phyloP scores from a whole-genome alignment of 2,113 vertebrate genomes.

The Camelus dromedarius region DNA sequence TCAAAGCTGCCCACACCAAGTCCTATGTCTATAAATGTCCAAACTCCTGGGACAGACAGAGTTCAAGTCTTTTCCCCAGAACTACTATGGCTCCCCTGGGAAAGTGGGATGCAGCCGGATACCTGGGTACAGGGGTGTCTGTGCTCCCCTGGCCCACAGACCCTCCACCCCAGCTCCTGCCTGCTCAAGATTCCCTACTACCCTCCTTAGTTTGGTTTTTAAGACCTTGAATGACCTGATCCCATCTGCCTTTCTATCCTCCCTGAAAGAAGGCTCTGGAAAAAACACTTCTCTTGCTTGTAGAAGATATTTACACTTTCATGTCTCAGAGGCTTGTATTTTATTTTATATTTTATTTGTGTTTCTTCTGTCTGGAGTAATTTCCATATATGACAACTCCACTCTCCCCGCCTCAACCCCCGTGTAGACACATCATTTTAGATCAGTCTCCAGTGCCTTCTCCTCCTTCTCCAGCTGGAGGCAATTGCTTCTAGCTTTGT shows the following conservation, averaged over 20 bases:
- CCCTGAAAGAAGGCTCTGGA: neutral
- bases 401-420: neutral
- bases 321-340: neutral
- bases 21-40: neutral
- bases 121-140: neutral
- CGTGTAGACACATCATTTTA: neutral
- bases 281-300: neutral
- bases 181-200: neutral
- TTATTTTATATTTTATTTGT: neutral
- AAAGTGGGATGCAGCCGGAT: neutral
- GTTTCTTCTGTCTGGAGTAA: conserved; percentile 23
- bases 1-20: neutral
- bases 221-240: neutral
- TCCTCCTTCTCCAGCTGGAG: neutral
- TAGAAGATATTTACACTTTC: neutral
- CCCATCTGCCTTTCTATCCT: neutral
- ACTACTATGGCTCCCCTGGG: neutral
- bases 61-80: neutral
- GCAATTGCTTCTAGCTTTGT: neutral
- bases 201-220: neutral
- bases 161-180: neutral
- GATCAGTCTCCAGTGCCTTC: neutral
- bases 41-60: neutral
- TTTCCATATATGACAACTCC: neutral
- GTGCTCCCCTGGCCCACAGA: neutral